These are phyloP conservation scores for Squalus acanthias DNA, from an alignment of 2,797 vertebrate species.

Conservation along the genomic window DNA sequence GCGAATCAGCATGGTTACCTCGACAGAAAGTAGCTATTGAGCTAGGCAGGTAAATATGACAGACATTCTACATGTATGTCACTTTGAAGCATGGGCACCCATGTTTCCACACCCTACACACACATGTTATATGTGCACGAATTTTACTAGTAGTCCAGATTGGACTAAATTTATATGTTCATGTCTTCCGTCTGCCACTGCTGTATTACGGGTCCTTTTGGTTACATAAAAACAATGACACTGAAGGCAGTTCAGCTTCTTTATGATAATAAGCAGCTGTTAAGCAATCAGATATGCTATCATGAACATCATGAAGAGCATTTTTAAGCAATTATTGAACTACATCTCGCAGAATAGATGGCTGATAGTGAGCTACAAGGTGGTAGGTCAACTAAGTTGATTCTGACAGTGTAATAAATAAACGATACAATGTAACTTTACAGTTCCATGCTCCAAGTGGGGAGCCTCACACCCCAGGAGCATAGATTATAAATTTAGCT, in stretches of 20 bases:
- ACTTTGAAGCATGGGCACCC: not conserved
- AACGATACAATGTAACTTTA: not conserved
- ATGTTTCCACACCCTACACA: not conserved
- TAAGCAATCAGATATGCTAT: conserved; percentile 19
- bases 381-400: not conserved
- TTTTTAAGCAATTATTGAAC: conserved; percentile 16
- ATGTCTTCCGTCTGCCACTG: not conserved
- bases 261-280: conserved; percentile 11
- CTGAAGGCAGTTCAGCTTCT: not conserved
- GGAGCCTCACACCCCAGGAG: not conserved
- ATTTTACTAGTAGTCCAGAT: not conserved
- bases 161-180: not conserved
- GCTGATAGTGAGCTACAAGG: not conserved
- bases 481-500: not conserved
- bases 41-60: not conserved
- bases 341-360: not conserved
- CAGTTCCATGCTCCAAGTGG: not conserved
- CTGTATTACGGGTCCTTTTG: not conserved
- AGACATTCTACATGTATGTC: not conserved
- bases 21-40: not conserved
- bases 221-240: not conserved
- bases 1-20: not conserved
- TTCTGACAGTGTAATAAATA: not conserved
- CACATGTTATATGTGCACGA: not conserved
- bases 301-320: not conserved